phyloP scores from a whole-genome alignment of 2,888 invertebrate genomes.

The Alviniconcha strummeri region DNA sequence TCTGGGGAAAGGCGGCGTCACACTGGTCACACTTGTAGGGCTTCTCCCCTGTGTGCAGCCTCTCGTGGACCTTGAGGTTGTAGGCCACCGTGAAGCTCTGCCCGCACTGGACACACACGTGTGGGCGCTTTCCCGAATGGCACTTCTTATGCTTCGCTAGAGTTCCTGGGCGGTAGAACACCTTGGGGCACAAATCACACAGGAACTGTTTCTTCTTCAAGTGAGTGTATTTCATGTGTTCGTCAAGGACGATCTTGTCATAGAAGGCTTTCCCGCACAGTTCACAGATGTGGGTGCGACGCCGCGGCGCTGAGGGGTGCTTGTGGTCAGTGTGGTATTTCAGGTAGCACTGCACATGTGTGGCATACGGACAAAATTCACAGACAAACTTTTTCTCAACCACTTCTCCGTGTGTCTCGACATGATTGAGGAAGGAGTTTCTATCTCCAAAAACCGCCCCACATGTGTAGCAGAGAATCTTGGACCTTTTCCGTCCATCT shows the following conservation, averaged over 20 bases:
- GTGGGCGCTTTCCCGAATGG: constrained; percentile 26
- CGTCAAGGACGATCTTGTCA: background rate
- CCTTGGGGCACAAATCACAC: constrained; percentile 7
- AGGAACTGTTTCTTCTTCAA: background rate
- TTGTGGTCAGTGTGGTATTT: background rate
- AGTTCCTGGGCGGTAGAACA: background rate
- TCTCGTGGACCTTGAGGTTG: constrained; percentile 29
- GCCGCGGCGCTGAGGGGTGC: background rate
- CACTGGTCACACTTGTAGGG: constrained; percentile 36
- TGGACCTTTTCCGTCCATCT: background rate
- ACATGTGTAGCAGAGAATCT: background rate
- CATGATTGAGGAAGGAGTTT: background rate
- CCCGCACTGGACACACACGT: constrained; percentile 34
- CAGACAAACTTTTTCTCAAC: background rate
- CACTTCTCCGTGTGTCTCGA: background rate
- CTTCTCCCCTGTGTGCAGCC: constrained; percentile 28
- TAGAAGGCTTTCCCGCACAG: background rate
- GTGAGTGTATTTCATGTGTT: background rate
- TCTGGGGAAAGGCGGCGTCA: constrained; percentile 20
- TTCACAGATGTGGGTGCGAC: background rate
- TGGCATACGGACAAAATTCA: background rate
- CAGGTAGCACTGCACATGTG: background rate
- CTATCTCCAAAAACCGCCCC: background rate
- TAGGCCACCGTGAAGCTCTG: constrained; percentile 20
- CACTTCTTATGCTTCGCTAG: background rate